Evolutionary conservation across 2,888 invertebrate genomes (phyloP), one percentile per base, ranked within the genome.

Genomic region (Caenorhabditis doughertyi): DNA sequence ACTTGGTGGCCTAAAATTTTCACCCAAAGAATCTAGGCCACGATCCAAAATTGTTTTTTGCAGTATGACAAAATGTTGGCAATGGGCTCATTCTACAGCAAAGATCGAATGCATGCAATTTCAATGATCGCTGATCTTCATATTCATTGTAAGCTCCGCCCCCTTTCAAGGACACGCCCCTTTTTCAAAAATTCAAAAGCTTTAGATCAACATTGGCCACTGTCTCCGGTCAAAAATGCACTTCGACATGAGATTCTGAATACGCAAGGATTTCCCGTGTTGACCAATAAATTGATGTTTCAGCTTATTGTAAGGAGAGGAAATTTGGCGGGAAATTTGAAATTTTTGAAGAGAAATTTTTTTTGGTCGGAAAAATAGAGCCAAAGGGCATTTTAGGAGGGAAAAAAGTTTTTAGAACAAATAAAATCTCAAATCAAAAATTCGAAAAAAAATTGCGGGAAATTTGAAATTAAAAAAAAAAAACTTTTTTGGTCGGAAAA

Each of bases 291-390:
- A 56, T 44, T 86, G 8, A 49, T 84, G 35, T 82, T 86, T 53
- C 83, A 84, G 25, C 70, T 80, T 16, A 84, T 86, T 51, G 85
- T 85, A 56, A 73, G 82, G 77, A 44, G 42, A 13, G n/a, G 25
- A 51, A 25, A 25, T 23, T 23, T 51, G 49, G 25, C 23, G 18
- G 23, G 21, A 23, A 51, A 51, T 4, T 21, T 1, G 55, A 27
- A 55, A 16, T 35, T 18, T 35, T 35, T 35, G 21, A 35, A 21
- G 21, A 32, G 35, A 35, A 35, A 35, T 7, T 42, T 42, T 3
- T 3, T 7, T 5, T 42, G 9, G 5, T 42, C 13, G 13, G 42
- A 3, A 42, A 42, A 5, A 11, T 13, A 42, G 42, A 42, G 13
- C 16, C 13, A 42, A 42, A 8, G 5, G 42, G n/a, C n/a, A n/a